Evolutionary conservation across 2,888 invertebrate genomes (phyloP).

Genomic region (Stegophylla sp.): DNA sequence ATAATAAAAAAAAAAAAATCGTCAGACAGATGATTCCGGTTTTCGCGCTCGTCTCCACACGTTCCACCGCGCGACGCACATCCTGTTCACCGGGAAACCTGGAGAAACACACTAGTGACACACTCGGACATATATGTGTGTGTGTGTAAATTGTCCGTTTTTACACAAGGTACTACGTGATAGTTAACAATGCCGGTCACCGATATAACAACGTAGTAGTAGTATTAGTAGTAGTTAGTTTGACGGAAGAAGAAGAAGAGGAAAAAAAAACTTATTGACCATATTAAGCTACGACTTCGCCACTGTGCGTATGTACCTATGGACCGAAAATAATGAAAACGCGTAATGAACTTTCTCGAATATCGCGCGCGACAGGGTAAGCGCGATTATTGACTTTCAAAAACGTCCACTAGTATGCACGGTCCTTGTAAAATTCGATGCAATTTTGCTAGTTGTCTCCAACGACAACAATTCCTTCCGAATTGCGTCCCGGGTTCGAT

Average conservation of each 20-base stretch:
- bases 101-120: conserved; percentile 45
- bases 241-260: background rate
- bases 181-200: conserved; percentile 39
- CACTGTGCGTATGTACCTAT: background rate
- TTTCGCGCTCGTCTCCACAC: conserved; percentile 47
- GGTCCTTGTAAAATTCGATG: background rate
- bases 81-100: conserved; percentile 53
- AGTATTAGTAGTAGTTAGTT: background rate
- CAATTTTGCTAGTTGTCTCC: background rate
- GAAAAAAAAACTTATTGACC: conserved; percentile 15
- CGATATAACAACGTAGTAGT: background rate
- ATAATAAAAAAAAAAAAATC: conserved; percentile 5
- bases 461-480: too few species aligned
- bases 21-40: conserved; percentile 56
- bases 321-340: conserved; percentile 4
- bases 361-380: too few species aligned
- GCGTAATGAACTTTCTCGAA: conserved; percentile 11
- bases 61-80: conserved; percentile 39
- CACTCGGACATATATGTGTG: conserved; percentile 33
- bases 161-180: conserved; percentile 26
- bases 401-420: background rate
- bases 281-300: conserved; percentile 3
- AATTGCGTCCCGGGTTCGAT: too few species aligned
- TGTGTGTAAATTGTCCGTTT: conserved; percentile 41
- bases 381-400: conserved; percentile 21